A percentile compares a stretch with the other conserved stretches of the same genome.
phyloP scores from a whole-genome alignment of 2,888 invertebrate species.

The Amphipyra tragopoginis region DNA sequence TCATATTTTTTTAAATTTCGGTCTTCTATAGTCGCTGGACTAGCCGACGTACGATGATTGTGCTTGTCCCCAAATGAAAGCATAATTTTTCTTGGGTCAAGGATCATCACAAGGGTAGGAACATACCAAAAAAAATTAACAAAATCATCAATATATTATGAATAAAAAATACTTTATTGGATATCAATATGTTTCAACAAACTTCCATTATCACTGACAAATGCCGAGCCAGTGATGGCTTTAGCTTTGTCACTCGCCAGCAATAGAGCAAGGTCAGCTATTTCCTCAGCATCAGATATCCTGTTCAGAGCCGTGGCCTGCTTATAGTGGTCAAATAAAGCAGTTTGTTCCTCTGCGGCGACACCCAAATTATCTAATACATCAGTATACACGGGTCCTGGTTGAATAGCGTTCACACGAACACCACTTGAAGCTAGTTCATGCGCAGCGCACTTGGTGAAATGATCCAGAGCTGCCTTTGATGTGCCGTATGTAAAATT shows the following conservation, averaged over 20 bases:
- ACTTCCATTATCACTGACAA: constrained; percentile 43
- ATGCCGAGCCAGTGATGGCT: constrained; percentile 58
- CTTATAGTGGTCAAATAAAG: constrained; percentile 5
- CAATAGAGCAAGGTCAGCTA: constrained; percentile 61
- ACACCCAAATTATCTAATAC: constrained; percentile 9
- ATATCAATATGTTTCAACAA: constrained; percentile 18
- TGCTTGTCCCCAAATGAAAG: too few relatives aligned
- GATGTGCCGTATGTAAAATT: constrained; percentile 49
- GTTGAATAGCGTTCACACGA: constrained; percentile 86
- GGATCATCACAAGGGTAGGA: too few relatives aligned
- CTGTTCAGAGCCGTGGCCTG: constrained; percentile 7
- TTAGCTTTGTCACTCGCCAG: constrained; percentile 62
- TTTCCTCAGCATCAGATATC: constrained; percentile 56
- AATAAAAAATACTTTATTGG: too few relatives aligned
- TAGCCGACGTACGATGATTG: too few relatives aligned
- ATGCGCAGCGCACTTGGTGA: constrained; percentile 74
- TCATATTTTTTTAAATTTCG: too few relatives aligned
- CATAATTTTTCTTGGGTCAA: too few relatives aligned
- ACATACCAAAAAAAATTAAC: too few relatives aligned
- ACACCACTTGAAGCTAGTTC: constrained; percentile 93
- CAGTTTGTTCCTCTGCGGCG: background rate
- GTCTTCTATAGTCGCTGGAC: too few relatives aligned
- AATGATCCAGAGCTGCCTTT: constrained; percentile 60
- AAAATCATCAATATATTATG: too few relatives aligned
- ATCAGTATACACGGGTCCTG: constrained; percentile 49